phyloP scores from a whole-genome alignment of 2,113 vertebrate genomes.

The Dicerorhinus sumatrensis region DNA sequence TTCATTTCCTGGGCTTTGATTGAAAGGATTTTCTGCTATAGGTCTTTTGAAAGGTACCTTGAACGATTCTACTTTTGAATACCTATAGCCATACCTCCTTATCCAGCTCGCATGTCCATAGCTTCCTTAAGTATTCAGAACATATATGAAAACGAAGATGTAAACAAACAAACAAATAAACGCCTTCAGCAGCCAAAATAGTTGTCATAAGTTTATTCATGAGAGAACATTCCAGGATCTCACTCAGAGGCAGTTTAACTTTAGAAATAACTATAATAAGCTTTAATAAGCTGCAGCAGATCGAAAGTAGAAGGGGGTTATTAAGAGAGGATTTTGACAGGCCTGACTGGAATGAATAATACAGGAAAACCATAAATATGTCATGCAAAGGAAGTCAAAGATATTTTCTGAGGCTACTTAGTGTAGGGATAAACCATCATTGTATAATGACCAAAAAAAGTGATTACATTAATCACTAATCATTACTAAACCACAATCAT shows the following conservation, averaged over 20 bases:
- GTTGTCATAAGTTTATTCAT: conserved; percentile 52
- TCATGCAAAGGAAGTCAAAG: conserved; percentile 16
- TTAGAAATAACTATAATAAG: conserved; percentile 72
- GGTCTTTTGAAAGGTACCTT: background rate
- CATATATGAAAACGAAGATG: conserved; percentile 19
- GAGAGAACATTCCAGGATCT: conserved; percentile 37
- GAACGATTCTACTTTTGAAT: background rate
- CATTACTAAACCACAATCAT: background rate
- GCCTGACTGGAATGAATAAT: conserved; percentile 62
- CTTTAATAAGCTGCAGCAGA: conserved; percentile 62
- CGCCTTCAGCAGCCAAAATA: conserved; percentile 33
- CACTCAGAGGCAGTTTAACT: conserved; percentile 56
- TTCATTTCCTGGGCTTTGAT: conserved; percentile 48
- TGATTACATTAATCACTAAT: background rate
- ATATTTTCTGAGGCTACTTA: conserved; percentile 43
- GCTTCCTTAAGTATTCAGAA: conserved; percentile 17
- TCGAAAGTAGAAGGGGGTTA: conserved; percentile 9
- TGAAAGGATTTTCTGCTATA: background rate
- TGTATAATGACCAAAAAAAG: conserved; percentile 15
- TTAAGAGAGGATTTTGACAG: conserved; percentile 64
- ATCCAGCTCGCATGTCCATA: background rate
- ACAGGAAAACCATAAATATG: conserved; percentile 59
- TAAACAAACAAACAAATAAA: conserved; percentile 24
- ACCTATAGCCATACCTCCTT: background rate
- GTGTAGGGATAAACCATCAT: background rate